Evolutionary conservation across 1,140 invertebrate species (phyloP).

Genomic region (Orchesella cincta): DNA sequence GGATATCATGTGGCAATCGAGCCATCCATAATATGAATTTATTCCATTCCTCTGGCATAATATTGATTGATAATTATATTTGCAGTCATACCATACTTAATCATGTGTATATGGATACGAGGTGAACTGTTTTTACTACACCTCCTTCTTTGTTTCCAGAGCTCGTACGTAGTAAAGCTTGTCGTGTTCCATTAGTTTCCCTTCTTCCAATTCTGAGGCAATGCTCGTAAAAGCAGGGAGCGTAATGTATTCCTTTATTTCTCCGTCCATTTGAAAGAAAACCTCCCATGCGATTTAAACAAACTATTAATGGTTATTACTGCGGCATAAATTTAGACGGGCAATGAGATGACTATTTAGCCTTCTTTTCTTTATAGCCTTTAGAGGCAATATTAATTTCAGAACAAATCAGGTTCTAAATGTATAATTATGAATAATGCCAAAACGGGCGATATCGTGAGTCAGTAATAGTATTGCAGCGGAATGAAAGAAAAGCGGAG

Average conservation of each 20-base stretch:
- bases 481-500: not conserved
- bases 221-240: not conserved
- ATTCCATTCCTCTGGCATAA: not conserved
- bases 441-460: not conserved
- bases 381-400: not conserved
- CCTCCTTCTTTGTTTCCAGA: too few species aligned
- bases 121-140: too few species aligned
- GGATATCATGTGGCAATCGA: too few species aligned
- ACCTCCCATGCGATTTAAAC: slow-evolving; percentile 25
- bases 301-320: slow-evolving; percentile 23
- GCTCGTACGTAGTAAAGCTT: too few species aligned
- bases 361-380: not conserved
- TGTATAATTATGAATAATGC: slow-evolving; percentile 15
- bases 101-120: too few species aligned
- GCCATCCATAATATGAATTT: too few species aligned
- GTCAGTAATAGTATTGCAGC: not conserved
- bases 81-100: not conserved
- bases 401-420: slow-evolving; percentile 7
- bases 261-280: not conserved
- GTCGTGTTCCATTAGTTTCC: slow-evolving; percentile 11
- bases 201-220: not conserved
- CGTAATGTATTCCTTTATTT: slow-evolving; percentile 1
- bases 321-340: slow-evolving; percentile 4
- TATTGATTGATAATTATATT: slow-evolving; percentile 9
- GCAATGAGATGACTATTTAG: not conserved